Evolutionary conservation across 2,797 vertebrate genomes (phyloP), one percentile per base, ranked within the genome.

Genomic region (Myoxocephalus aenaeus): DNA sequence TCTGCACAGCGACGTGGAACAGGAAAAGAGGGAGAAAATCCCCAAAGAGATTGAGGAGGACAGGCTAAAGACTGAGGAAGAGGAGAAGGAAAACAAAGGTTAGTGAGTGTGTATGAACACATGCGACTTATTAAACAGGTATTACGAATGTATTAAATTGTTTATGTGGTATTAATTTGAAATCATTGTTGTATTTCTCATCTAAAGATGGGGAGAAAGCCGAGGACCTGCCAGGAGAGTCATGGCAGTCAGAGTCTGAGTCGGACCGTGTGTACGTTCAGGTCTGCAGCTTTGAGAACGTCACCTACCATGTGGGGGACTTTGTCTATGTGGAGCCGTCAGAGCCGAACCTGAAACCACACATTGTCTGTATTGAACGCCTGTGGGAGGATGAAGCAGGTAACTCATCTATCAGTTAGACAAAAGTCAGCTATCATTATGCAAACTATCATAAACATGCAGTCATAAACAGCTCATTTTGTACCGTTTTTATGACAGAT

Each of bases 21-120:
- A 99, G 88, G 98, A 99, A 75, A 99, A 97, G 92, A 97, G 98
- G 87, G 98, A 99, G 90, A 99, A 99, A 83, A 94, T 99, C 50
- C 98, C 98, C 29, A 97, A 95, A 90, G 98, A 99, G 95, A 95
- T 98, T 11, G 97, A 99, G 53, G 98, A 99, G 85, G 98, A 99
- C 93, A 97, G 95, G 70, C 94, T 96, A 32, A 99, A 99, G 92
- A 93, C 92, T 44, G 97, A 98, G 77, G 97, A 89, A 18, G 87
- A 99, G 86, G 97, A 97, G 73, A 92, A 97, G 84, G 95, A 96
- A 63, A 96, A 95, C 80, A 97, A 96, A 97, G 97, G 97, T 97
- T 75, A 63, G 73, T 57, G 14, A 64, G 73, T 57, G 14, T 59
- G 66, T 65, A 38, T 70, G 10, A 32, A 58, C 20, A 0, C 44